phyloP scores from a whole-genome alignment of 2,797 vertebrate species.

The Rhodeus uyekii region DNA sequence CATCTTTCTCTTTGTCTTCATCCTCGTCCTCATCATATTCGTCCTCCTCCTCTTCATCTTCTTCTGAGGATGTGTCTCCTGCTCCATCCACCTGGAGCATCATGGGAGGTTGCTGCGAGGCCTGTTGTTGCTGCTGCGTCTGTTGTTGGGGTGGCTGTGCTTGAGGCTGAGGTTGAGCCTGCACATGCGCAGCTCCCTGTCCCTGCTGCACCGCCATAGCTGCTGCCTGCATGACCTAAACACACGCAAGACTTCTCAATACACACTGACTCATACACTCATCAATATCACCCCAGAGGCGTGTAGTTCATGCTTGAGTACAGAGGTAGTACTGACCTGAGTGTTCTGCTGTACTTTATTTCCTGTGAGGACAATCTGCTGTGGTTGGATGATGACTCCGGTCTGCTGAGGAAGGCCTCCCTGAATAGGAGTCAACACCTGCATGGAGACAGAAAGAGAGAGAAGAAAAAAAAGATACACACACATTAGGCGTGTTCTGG shows the following conservation, averaged over 20 bases:
- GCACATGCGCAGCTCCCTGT: slow-evolving; percentile 72
- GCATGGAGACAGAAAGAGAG: background rate
- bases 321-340: slow-evolving; percentile 76
- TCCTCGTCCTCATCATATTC: slow-evolving; percentile 98
- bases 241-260: slow-evolving; percentile 55
- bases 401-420: slow-evolving; percentile 92
- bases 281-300: background rate
- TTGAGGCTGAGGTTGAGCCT: slow-evolving; percentile 64
- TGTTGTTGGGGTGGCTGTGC: slow-evolving; percentile 61
- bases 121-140: slow-evolving; percentile 70
- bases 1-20: slow-evolving; percentile 97
- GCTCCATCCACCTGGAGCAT: slow-evolving; percentile 95
- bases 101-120: slow-evolving; percentile 83
- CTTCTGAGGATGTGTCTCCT: slow-evolving; percentile 95
- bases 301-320: background rate
- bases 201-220: slow-evolving; percentile 82
- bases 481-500: background rate
- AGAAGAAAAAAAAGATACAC: too few relatives aligned
- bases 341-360: slow-evolving; percentile 87
- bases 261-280: background rate
- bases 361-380: slow-evolving; percentile 95
- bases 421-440: slow-evolving; percentile 94
- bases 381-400: slow-evolving; percentile 98
- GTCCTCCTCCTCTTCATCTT: slow-evolving; percentile 97
- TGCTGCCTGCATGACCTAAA: slow-evolving; percentile 82